Conservation (phyloP, 1,140 invertebrate genomes). For the Tetragnatha versicolor region DNA sequence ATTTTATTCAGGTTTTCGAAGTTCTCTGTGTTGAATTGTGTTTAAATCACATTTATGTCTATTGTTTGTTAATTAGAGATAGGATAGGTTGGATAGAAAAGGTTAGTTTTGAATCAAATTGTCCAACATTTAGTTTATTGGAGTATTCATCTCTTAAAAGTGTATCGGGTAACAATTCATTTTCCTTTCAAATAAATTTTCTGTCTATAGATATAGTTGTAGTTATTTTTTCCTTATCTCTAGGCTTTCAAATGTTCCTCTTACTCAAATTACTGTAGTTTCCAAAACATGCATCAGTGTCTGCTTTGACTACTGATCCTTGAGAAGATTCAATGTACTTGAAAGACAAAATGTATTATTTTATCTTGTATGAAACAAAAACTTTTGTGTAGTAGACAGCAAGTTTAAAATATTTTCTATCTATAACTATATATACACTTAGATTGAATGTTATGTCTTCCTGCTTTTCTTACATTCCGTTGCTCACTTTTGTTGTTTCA, state of each 20-base stretch:
- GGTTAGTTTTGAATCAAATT: not conserved
- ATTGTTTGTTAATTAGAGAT: not conserved
- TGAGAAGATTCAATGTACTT: not conserved
- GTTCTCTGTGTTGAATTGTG: not conserved
- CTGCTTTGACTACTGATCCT: conserved; percentile 20
- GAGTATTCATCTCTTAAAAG: too few species aligned
- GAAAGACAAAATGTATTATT: conserved; percentile 8
- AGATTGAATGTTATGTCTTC: conserved; percentile 52
- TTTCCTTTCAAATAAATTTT: conserved; percentile 27
- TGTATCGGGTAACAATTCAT: conserved; percentile 19
- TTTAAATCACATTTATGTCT: not conserved
- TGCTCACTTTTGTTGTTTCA: conserved; percentile 38
- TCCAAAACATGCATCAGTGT: not conserved
- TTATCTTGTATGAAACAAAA: conserved; percentile 12
- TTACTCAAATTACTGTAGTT: conserved; percentile 18
- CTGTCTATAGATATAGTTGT: conserved; percentile 21
- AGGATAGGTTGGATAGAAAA: not conserved
- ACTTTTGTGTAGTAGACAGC: conserved; percentile 26
- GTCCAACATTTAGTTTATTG: too few species aligned
- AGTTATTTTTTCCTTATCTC: not conserved
- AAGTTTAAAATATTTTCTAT: conserved; percentile 10
- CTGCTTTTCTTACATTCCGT: conserved; percentile 51
- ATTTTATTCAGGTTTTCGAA: too few species aligned
- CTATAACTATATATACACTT: conserved; percentile 33
- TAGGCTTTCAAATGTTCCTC: not conserved